These are phyloP conservation scores for Tinea semifulvella DNA, from an alignment of 2,888 invertebrate species.

Conservation along the genomic window DNA sequence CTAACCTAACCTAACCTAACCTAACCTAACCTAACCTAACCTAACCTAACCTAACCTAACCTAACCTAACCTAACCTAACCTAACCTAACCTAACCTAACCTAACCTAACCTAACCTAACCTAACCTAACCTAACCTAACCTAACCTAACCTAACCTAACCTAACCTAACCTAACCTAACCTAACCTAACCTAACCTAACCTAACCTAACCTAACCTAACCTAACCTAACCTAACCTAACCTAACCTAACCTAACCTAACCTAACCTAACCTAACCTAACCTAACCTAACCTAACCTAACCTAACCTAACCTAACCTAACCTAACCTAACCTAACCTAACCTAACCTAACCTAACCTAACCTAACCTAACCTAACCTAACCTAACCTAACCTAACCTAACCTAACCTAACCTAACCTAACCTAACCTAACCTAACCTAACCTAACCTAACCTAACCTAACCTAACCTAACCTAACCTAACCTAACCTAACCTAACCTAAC, in stretches of 20 bases:
- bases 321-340: background rate
- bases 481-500: conserved; percentile 10
- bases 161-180: conserved; percentile 14
- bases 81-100: conserved; percentile 14
- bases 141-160: conserved; percentile 17
- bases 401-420: conserved; percentile 10
- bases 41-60: conserved; percentile 14
- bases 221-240: conserved; percentile 11
- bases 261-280: conserved; percentile 10
- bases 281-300: conserved; percentile 9
- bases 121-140: conserved; percentile 17
- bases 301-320: conserved; percentile 1
- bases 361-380: conserved; percentile 10
- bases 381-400: conserved; percentile 10
- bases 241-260: conserved; percentile 10
- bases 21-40: conserved; percentile 15
- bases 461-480: conserved; percentile 10
- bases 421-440: conserved; percentile 10
- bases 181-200: conserved; percentile 12
- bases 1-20: conserved; percentile 15
- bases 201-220: conserved; percentile 12
- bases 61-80: conserved; percentile 5
- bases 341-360: conserved; percentile 1
- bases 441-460: conserved; percentile 10
- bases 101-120: conserved; percentile 17